Evolutionary conservation across 2,113 vertebrate genomes (phyloP).

Genomic region (Oriolus oriolus): DNA sequence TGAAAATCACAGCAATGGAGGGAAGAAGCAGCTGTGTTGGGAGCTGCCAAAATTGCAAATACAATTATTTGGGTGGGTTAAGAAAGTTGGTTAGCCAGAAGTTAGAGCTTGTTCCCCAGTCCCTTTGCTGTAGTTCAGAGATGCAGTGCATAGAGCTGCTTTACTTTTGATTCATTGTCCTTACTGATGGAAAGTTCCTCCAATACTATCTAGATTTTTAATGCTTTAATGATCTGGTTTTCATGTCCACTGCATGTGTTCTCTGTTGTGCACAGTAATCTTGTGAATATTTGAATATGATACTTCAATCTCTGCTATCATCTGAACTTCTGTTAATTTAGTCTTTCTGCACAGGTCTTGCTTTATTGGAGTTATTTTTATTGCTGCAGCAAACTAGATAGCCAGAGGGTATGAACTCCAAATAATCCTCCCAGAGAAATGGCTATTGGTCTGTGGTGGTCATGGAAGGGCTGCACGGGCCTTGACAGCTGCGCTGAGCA

Average conservation of each 20-base stretch:
- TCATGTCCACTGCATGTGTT: fast-evolving
- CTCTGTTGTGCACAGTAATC: background rate
- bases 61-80: background rate
- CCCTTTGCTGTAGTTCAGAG: fast-evolving
- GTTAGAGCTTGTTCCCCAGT: background rate
- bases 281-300: background rate
- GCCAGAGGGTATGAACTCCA: background rate
- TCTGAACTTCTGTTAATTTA: background rate
- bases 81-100: background rate
- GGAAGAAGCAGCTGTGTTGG: background rate
- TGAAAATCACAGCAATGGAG: background rate
- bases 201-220: background rate
- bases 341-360: background rate
- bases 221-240: background rate
- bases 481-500: background rate
- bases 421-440: background rate
- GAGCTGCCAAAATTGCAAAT: background rate
- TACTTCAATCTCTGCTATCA: background rate
- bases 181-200: background rate
- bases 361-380: background rate
- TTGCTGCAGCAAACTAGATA: background rate
- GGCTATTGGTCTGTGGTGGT: background rate
- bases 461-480: background rate
- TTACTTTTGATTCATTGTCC: background rate
- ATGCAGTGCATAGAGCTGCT: background rate